Percentiles rank a stretch among this genome's conserved stretches.
These are phyloP conservation scores for Gephyroberyx darwinii DNA, from an alignment of 2,797 vertebrate genomes.

Conservation along the genomic window DNA sequence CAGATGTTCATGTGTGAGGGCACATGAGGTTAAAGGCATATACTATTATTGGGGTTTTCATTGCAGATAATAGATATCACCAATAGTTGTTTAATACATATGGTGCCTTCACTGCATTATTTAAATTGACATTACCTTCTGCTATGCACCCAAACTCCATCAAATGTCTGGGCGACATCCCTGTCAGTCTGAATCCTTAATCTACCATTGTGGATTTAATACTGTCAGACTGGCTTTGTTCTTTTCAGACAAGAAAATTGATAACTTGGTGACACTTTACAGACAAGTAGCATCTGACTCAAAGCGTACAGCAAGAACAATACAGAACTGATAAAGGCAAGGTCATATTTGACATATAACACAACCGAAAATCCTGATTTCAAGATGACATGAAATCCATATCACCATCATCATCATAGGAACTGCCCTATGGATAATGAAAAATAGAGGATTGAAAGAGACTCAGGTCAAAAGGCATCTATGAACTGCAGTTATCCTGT, in stretches of 20 bases:
- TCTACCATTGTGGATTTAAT: not conserved
- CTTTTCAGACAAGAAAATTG: not conserved
- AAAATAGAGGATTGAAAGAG: slow-evolving; percentile 17
- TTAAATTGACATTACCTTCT: no score
- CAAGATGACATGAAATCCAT: not conserved
- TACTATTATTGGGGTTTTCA: not conserved
- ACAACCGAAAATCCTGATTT: not conserved
- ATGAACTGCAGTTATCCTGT: not conserved
- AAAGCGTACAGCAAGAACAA: slow-evolving; percentile 21
- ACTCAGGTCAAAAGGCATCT: not conserved
- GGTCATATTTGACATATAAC: slow-evolving; percentile 33
- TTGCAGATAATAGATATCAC: not conserved
- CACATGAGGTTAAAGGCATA: not conserved
- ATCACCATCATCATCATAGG: slow-evolving; percentile 12
- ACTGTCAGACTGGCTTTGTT: no score
- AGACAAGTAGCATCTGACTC: slow-evolving; percentile 19
- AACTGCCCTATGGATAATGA: slow-evolving; percentile 17
- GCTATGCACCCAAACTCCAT: no score
- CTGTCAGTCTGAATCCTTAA: not conserved
- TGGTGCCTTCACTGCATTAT: no score
- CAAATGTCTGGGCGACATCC: no score
- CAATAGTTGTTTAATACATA: no score
- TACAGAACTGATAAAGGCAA: slow-evolving; percentile 30
- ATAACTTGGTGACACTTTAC: no score
- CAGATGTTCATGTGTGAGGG: slow-evolving; percentile 18